Percentiles rank a stretch among this genome's conserved stretches.
phyloP scores from a whole-genome alignment of 2,113 vertebrate genomes.

The Thalassoma bifasciatum region DNA sequence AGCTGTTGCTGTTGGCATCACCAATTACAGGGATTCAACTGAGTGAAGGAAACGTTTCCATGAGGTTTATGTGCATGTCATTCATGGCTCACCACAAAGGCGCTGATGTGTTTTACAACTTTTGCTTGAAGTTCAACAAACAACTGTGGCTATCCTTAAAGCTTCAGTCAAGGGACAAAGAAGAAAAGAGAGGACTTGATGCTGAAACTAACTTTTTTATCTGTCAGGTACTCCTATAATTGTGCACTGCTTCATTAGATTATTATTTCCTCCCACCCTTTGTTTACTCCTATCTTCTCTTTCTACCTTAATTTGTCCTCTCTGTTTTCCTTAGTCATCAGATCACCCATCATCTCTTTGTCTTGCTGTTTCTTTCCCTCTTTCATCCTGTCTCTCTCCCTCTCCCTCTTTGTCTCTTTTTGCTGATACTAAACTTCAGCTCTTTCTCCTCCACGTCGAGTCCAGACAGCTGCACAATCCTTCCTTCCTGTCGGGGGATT shows the following conservation, averaged over 20 bases:
- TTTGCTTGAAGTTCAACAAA: not conserved
- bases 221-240: too few species aligned
- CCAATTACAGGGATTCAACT: not conserved
- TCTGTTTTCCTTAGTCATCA: not conserved
- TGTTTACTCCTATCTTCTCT: not conserved
- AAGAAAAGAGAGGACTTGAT: not conserved
- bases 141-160: not conserved
- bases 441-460: constrained; percentile 4
- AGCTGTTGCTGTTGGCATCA: not conserved
- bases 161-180: too few species aligned
- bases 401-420: not conserved
- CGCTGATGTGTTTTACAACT: not conserved
- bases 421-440: constrained; percentile 1
- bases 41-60: not conserved
- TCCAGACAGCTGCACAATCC: constrained; percentile 42
- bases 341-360: not conserved
- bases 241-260: not conserved
- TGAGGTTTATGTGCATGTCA: not conserved
- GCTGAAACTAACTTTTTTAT: too few species aligned
- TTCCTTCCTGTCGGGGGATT: constrained; percentile 49
- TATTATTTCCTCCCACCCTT: not conserved
- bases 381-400: not conserved
- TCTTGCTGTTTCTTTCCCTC: not conserved
- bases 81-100: not conserved
- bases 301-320: not conserved